Evolutionary conservation across 2,888 invertebrate genomes (phyloP), one percentile per base, ranked within the genome.

Genomic region (Apamea epomidion): DNA sequence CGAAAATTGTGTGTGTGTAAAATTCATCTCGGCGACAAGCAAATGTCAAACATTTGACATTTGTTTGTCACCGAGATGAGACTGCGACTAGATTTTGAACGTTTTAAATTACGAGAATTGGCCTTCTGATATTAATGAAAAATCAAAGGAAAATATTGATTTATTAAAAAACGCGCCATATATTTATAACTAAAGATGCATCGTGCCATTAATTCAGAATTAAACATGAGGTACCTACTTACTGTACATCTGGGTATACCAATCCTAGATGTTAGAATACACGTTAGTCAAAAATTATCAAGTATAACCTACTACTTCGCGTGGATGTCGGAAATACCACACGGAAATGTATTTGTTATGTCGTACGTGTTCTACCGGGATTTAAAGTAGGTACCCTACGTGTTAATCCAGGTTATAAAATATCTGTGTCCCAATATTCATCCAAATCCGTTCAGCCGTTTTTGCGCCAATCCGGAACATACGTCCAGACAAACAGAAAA

Each of bases 141-240:
- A 51, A 51, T 51, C 51, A 45, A 78, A 65, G 70, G 67, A 76
- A 29, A 62, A n/a, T 10, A 10, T 37, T 58, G 3, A 71, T 8
- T 71, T 71, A 37, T 71, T n/a, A 10, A 54, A 70, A 54, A 71
- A 71, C 25, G 10, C 16, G 14, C 8, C 29, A 2, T 71, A 25
- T 32, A 32, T 10, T 14, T 32, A 18, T 42, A 12, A 58, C 32
- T 32, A 32, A 32, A 25, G 58, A 4, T 3, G 4, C 54, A 45
- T 5, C 8, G 14, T 16, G 29, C 16, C 25, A 45, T 25, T 8
- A 16, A 48, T 32, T 32, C 0, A 32, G 14, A 60, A 72, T 42
- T n/a, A 42, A 58, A 60, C 29, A n/a, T n/a, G n/a, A n/a, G 16
- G 16, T n/a, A n/a, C 16, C 7, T 62, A 16, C n/a, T n/a, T n/a